Evolutionary conservation across 2,113 vertebrate genomes (phyloP).

Genomic region (Ginglymostoma cirratum): DNA sequence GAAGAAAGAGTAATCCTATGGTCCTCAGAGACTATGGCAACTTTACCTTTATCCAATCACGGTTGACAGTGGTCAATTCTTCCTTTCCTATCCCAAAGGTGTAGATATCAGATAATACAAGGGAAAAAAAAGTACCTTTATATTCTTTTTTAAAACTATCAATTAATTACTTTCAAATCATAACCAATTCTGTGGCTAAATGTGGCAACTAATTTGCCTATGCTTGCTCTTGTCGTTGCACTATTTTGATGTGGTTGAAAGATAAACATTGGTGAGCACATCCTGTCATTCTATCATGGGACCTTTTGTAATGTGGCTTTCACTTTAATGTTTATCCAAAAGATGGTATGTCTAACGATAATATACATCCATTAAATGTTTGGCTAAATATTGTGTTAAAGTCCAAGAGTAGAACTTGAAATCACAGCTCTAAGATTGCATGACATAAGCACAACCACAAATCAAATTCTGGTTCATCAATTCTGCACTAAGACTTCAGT

Average conservation of each 20-base stretch:
- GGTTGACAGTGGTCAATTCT: not conserved
- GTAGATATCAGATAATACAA: not conserved
- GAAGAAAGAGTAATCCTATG: no score
- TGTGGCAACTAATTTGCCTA: not conserved
- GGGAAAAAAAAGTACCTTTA: not conserved
- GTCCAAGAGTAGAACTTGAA: not conserved
- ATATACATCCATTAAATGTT: not conserved
- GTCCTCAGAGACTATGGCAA: no score
- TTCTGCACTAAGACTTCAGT: not conserved
- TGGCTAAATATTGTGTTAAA: not conserved
- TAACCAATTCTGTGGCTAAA: not conserved
- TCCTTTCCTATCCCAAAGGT: not conserved
- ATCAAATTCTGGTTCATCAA: not conserved
- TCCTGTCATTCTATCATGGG: not conserved
- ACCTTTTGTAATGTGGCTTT: not conserved
- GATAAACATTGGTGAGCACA: not conserved
- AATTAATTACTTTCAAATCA: not conserved
- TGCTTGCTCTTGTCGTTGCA: not conserved
- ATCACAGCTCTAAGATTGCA: not conserved
- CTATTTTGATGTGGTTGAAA: not conserved
- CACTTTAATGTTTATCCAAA: not conserved
- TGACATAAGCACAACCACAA: not conserved
- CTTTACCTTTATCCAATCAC: no score
- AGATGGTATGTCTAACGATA: not conserved
- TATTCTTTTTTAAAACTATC: not conserved